A percentile compares a stretch with the other conserved stretches of the same genome.
phyloP scores from a whole-genome alignment of 1,140 invertebrate species.

The Araneus ventricosus region DNA sequence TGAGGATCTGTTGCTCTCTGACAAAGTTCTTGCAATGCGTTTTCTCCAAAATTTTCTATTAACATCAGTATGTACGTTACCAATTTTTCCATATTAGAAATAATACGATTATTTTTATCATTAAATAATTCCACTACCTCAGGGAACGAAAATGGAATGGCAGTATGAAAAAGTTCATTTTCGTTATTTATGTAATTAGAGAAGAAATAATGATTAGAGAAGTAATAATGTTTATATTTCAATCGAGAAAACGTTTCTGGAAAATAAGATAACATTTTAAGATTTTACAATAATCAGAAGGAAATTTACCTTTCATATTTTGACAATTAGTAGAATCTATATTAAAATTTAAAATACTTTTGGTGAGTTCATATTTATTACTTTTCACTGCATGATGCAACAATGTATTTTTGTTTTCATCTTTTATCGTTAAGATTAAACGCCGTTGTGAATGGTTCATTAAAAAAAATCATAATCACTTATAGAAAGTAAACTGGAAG shows the following conservation, averaged over 20 bases:
- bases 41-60: not conserved
- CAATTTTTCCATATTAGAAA: not conserved
- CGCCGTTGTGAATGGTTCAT: too few species aligned
- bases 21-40: not conserved
- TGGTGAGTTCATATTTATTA: not conserved
- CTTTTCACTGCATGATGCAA: not conserved
- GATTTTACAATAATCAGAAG: not conserved
- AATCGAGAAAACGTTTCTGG: not conserved
- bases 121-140: not conserved
- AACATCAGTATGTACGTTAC: not conserved
- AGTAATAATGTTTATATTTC: not conserved
- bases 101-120: not conserved
- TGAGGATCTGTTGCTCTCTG: not conserved
- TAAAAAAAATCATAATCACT: too few species aligned
- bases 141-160: not conserved
- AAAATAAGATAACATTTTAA: not conserved
- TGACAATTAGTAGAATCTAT: not conserved
- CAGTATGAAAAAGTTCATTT: too few species aligned
- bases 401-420: not conserved
- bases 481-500: too few species aligned
- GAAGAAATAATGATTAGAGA: too few species aligned
- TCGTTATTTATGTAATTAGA: too few species aligned
- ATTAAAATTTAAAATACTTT: not conserved
- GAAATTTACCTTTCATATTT: not conserved
- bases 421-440: not conserved